Percentiles rank a stretch among this genome's conserved stretches.
phyloP scores from a whole-genome alignment of 2,797 vertebrate genomes.

The Microchirus variegatus region DNA sequence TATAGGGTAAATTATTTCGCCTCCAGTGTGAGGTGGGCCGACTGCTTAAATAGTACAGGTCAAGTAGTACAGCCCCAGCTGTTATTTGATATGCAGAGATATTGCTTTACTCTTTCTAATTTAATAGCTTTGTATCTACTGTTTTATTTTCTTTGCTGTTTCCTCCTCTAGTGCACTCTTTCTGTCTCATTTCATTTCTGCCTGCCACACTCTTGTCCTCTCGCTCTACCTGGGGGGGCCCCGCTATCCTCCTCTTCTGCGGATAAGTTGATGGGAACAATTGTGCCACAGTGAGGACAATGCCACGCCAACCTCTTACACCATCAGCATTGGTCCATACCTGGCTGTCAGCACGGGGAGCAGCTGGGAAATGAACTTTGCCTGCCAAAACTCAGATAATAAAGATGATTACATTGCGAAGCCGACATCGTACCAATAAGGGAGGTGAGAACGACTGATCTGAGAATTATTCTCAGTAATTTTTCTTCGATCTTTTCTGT shows the following conservation, averaged over 20 bases:
- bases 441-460: slow-evolving; percentile 5
- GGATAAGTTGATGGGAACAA: slow-evolving; percentile 25
- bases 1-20: slow-evolving; percentile 35
- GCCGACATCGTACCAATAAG: slow-evolving; percentile 33
- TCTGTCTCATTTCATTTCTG: slow-evolving; percentile 51
- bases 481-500: too few species aligned
- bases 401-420: slow-evolving; percentile 36
- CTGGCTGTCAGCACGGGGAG: slow-evolving; percentile 41
- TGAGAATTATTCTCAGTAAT: too few species aligned
- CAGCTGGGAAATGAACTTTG: slow-evolving; percentile 50
- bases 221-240: background rate
- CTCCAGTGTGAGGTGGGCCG: slow-evolving; percentile 15
- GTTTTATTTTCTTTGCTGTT: slow-evolving; percentile 22
- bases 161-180: slow-evolving; percentile 15
- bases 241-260: slow-evolving; percentile 7
- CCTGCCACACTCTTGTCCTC: slow-evolving; percentile 32
- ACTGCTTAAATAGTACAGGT: slow-evolving; percentile 23
- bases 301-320: slow-evolving; percentile 45
- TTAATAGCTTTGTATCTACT: slow-evolving; percentile 20
- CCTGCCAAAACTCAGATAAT: slow-evolving; percentile 51
- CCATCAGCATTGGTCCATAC: slow-evolving; percentile 55
- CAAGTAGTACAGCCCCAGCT: slow-evolving; percentile 4
- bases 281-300: slow-evolving; percentile 41
- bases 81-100: slow-evolving; percentile 24
- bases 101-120: slow-evolving; percentile 23